A percentile compares a stretch with the other conserved stretches of the same genome.
These are phyloP conservation scores for Mimumesa dahlbomi DNA, from an alignment of 2,888 invertebrate genomes.

Conservation along the genomic window DNA sequence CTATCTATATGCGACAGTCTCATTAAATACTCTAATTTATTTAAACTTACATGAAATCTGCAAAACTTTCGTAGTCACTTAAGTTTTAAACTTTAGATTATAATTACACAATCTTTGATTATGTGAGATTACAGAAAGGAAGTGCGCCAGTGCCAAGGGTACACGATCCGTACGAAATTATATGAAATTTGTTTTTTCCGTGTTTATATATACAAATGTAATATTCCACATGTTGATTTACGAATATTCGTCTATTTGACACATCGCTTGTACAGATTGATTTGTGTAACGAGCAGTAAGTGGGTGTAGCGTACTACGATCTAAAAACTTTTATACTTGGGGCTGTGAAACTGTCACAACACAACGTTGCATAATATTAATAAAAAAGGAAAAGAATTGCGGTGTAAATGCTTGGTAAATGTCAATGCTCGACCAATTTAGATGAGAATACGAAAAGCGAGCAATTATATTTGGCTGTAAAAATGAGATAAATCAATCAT, in stretches of 20 bases:
- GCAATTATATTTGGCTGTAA: neutral
- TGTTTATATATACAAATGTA: no score
- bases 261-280: neutral
- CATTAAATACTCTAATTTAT: no score
- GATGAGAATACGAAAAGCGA: neutral
- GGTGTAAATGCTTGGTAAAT: neutral
- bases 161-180: no score
- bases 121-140: no score
- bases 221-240: neutral
- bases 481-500: neutral
- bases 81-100: no score
- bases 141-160: no score
- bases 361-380: no score
- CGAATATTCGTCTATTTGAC: neutral
- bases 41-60: no score
- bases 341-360: conserved; percentile 16
- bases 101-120: no score
- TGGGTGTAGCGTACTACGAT: conserved; percentile 14
- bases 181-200: no score
- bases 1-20: neutral
- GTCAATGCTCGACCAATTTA: neutral
- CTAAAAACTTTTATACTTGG: conserved; percentile 14
- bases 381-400: neutral
- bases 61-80: no score
- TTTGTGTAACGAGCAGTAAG: neutral